phyloP scores from a whole-genome alignment of 2,888 invertebrate species.

The Hypercompe scribonia region DNA sequence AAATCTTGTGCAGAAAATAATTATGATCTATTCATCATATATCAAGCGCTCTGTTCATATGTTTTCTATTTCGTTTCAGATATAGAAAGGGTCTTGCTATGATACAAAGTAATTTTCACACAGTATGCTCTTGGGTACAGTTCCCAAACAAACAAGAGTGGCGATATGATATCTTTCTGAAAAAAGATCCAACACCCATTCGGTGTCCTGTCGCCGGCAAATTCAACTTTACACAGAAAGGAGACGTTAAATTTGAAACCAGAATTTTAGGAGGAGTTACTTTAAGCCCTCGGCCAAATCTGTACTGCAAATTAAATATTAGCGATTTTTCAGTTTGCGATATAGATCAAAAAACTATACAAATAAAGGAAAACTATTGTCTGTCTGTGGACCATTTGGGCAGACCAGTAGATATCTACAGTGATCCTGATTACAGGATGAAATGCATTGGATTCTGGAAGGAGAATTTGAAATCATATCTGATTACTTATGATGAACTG shows the following conservation, averaged over 20 bases:
- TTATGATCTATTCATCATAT: not conserved
- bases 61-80: constrained; percentile 73
- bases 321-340: constrained; percentile 98
- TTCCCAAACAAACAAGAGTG: constrained; percentile 94
- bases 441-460: constrained; percentile 99
- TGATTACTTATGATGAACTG: constrained; percentile 98
- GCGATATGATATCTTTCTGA: constrained; percentile 94
- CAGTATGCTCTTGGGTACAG: constrained; percentile 97
- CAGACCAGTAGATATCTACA: constrained; percentile 97
- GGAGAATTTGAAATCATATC: constrained; percentile 98
- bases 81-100: constrained; percentile 95
- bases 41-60: not conserved
- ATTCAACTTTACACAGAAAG: constrained; percentile 96
- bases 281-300: constrained; percentile 95
- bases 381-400: constrained; percentile 98
- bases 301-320: constrained; percentile 96
- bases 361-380: constrained; percentile 98
- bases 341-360: constrained; percentile 97
- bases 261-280: constrained; percentile 98
- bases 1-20: not conserved
- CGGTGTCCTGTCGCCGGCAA: constrained; percentile 98
- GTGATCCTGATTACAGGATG: constrained; percentile 98
- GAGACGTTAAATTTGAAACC: constrained; percentile 96
- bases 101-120: constrained; percentile 95
- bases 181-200: constrained; percentile 96